phyloP scores from a whole-genome alignment of 2,113 vertebrate genomes.

The Gymnocephalus cernua region DNA sequence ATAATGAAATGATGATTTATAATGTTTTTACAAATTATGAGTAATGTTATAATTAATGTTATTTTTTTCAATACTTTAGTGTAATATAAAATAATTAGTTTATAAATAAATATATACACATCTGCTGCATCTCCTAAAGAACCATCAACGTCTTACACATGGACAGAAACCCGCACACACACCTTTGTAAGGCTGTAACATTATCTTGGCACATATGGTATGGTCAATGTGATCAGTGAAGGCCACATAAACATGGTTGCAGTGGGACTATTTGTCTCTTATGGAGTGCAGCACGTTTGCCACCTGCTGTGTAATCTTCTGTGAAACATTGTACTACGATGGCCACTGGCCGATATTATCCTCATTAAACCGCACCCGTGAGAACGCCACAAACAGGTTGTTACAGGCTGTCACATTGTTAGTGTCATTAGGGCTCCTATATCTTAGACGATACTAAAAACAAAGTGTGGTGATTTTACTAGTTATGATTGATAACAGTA shows the following conservation, averaged over 20 bases:
- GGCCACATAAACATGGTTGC: constrained; percentile 77
- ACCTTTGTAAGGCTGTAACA: constrained; percentile 67
- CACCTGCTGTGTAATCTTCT: constrained; percentile 73
- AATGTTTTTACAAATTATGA: no score
- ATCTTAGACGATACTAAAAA: background rate
- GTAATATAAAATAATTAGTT: no score
- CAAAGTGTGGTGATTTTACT: constrained; percentile 2
- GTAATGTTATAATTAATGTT: no score
- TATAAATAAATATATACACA: no score
- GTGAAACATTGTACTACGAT: constrained; percentile 73
- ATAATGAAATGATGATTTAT: no score
- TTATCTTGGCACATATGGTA: constrained; percentile 73
- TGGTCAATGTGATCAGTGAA: constrained; percentile 67
- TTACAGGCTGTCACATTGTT: constrained; percentile 25
- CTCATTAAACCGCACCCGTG: constrained; percentile 64
- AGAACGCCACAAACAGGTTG: constrained; percentile 39
- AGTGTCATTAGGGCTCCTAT: constrained; percentile 25
- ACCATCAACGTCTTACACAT: constrained; percentile 18
- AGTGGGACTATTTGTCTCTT: constrained; percentile 79
- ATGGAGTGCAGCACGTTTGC: constrained; percentile 64
- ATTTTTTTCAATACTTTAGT: no score
- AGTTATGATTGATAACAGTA: background rate
- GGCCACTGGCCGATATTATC: constrained; percentile 81
- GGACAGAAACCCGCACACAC: background rate
- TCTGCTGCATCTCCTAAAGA: constrained; percentile 77